Evolutionary conservation across 2,797 vertebrate genomes (phyloP), one percentile per base, ranked within the genome.

Genomic region (Remorina albescens): DNA sequence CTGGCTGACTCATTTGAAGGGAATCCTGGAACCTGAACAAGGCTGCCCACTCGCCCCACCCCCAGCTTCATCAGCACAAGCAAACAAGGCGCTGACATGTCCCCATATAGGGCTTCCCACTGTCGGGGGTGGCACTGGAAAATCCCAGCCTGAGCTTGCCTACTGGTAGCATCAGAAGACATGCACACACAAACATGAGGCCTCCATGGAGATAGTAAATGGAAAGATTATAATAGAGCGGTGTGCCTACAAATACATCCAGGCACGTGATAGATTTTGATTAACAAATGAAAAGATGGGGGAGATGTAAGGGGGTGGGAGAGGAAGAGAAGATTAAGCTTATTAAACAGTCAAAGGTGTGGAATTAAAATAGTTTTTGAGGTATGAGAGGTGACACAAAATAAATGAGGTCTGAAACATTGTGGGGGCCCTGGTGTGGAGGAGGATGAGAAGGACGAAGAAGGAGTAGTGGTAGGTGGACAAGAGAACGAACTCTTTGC

Each of bases 1-100:
- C 85, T 91, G 93, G 88, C 93, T 95, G 94, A 95, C 93, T 95
- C 94, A 95, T 93, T 94, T 92, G 89, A 92, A 95, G 94, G 94
- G 93, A 95, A 95, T 95, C 95, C 95, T 95, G 93, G 93, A 95
- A 93, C 91, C 89, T 89, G 92, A 88, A 90, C 92, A 93, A 86
- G 85, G 90, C 93, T 93, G 93, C 94, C 95, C 94, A 95, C 95
- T 94, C 93, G 86, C 91, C 89, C 88, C 92, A 93, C 94, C 93
- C 91, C 91, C 92, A 90, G 91, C 87, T 92, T 92, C 87, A 94
- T 92, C 93, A 92, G 91, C 91, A 93, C 90, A 92, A 85, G 90
- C 91, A 94, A 94, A 94, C 91, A 93, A 91, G 91, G 85, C 85
- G 61, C 86, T 93, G 93, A 93, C 92, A 93, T 92, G 93, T 93